These are phyloP conservation scores for Eristalis intricaria DNA, from an alignment of 2,888 invertebrate genomes.

Conservation along the genomic window DNA sequence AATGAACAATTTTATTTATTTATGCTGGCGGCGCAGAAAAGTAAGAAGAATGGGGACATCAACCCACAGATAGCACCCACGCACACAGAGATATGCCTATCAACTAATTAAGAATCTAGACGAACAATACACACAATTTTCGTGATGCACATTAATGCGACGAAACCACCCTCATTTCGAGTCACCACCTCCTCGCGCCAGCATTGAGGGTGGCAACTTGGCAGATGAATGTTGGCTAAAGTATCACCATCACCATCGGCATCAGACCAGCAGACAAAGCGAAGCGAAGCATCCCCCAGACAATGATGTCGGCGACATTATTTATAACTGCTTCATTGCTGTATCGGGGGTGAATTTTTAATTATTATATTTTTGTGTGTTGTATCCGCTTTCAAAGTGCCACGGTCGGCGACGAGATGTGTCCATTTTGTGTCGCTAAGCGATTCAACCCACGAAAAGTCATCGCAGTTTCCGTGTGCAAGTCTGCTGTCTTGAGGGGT, in stretches of 20 bases:
- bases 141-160: constrained; percentile 58
- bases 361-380: constrained; percentile 67
- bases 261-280: constrained; percentile 43
- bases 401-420: constrained; percentile 4
- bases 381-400: constrained; percentile 30
- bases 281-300: constrained; percentile 38
- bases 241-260: constrained; percentile 18
- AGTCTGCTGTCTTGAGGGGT: constrained; percentile 9
- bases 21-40: constrained; percentile 43
- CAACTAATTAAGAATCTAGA: constrained; percentile 69
- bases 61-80: constrained; percentile 24
- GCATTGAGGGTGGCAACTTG: constrained; percentile 21
- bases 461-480: constrained; percentile 31
- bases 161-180: constrained; percentile 44
- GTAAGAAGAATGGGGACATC: constrained; percentile 26
- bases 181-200: not conserved
- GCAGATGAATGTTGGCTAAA: not conserved
- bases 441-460: constrained; percentile 51
- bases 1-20: constrained; percentile 48
- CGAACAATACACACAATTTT: constrained; percentile 55
- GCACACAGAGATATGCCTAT: constrained; percentile 30
- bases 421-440: constrained; percentile 17
- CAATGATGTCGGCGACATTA: constrained; percentile 63
- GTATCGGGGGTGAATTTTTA: constrained; percentile 68
- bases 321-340: constrained; percentile 65